A percentile compares a stretch with the other conserved stretches of the same genome.
phyloP scores from a whole-genome alignment of 2,888 invertebrate species.

The Anoplius nigerrimus region DNA sequence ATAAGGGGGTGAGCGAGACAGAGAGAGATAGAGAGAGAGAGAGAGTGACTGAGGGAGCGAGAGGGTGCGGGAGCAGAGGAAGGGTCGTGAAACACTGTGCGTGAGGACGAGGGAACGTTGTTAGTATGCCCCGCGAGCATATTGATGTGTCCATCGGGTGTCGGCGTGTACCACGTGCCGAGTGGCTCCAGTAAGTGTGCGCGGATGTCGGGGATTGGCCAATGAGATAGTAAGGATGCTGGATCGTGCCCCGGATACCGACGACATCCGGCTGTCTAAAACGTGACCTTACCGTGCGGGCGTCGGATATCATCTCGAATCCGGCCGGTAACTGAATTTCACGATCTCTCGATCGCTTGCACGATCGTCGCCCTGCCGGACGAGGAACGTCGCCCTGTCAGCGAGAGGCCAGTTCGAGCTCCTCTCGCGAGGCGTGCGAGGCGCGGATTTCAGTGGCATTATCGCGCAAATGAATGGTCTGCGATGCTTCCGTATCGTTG shows the following conservation, averaged over 20 bases:
- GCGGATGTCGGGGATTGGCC: constrained; percentile 52
- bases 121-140: not conserved
- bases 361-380: not conserved
- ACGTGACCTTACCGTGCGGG: constrained; percentile 46
- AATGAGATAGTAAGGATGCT: constrained; percentile 61
- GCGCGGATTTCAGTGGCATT: no score
- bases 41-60: no score
- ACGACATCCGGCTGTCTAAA: constrained; percentile 36
- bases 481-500: no score
- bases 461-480: no score
- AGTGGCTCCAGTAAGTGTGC: constrained; percentile 59
- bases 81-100: no score
- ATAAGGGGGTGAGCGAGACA: no score
- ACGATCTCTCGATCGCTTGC: constrained; percentile 11
- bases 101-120: not conserved
- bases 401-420: no score
- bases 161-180: constrained; percentile 58
- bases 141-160: constrained; percentile 27
- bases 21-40: no score
- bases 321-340: constrained; percentile 51
- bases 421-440: no score
- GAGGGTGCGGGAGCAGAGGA: not conserved
- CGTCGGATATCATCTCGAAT: constrained; percentile 34
- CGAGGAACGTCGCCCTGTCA: no score
- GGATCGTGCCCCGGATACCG: constrained; percentile 46